Evolutionary conservation across 2,888 invertebrate species (phyloP), one percentile per base, ranked within the genome.

Genomic region (Lysandra coridon): DNA sequence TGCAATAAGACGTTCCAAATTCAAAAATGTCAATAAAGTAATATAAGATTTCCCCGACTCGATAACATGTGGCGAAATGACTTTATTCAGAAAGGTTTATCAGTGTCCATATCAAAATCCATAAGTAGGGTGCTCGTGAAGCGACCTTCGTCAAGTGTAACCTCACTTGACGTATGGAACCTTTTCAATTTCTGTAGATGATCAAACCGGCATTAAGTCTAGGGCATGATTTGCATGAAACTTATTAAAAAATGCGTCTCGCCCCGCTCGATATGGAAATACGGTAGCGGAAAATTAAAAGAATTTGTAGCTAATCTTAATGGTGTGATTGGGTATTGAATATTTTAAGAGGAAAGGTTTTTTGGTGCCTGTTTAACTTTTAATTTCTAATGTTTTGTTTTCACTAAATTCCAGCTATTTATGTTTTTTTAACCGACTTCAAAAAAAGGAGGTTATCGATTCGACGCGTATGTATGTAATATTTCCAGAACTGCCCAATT

Each of bases 181-280:
- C 90, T 91, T 92, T 92, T 91, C 91, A 91, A 91, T 92, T 91
- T 89, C 87, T 87, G 87, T 84, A 87, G 86, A 85, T 88, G 88
- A 91, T 91, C 90, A 88, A 84, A 86, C 86, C 88, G 88, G 91
- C 91, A 92, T 91, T 90, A 89, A 91, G 88, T 89, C 88, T 85
- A 88, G 88, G 84, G 85, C 85, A 83, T 86, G 88, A 92, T 94
- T 94, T 93, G 90, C 93, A 94, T 94, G 87, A 90, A 91, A 91
- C 88, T 93, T 93, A 93, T 93, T 92, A 92, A 92, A 91, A 82
- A 92, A 89, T 88, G 86, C 85, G 86, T 88, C 86, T 85, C 84
- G 82, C 80, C 83, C 80, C 84, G 81, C 83, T 82, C 84, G 83
- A 86, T 88, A 85, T 87, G 83, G 83, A 84, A 86, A 86, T 84